Base-by-base conservation (phyloP, 1,140 invertebrate genomes). In the Leptopilina clavipes region DNA sequence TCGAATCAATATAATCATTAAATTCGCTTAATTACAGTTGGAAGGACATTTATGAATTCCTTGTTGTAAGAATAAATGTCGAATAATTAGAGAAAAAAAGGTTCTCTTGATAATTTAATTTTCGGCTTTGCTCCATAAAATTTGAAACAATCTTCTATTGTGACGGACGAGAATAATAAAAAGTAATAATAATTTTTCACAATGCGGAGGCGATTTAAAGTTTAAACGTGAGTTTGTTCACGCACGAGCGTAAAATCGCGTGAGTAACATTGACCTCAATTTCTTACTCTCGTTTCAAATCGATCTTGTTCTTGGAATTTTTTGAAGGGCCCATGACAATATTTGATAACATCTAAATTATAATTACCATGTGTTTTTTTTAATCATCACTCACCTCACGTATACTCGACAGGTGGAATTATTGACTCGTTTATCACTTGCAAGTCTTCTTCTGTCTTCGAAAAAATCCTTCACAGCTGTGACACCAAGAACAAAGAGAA, bases 391-490 rank as follows among this genome's bases (percentile, higher is more conserved):
- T 95, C 90, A 98, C 96, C 94, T 95, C 86, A 95, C 94, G 91
- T 96, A 99, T 37, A 98, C 95, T 84, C 97, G 92, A 88, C 97
- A 98, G 11, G 95, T 96, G 10, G 94, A 95, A 88, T 97, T 97
- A 88, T 99, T 99, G 78, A 99, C 96, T 79, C 97, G 93, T 82
- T 96, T 96, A 89, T 99, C 98, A 70, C 97, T 97, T 8, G 93
- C 93, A 81, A 97, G 94, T 85, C 98, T 91, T 71, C 97, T 91
- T 56, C 96, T 94, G 91, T 99, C 98, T 91, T 99, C 98, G 89
- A 97, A 98, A 71, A 97, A 93, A 92, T 99, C 98, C 91, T 99
- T 99, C 44, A 99, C 93, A 1, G 97, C 97, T 0, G 98, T 99
- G n/a, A 99, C 97, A 76, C 95, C 94, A 6, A 99, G 93, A 81